Evolutionary conservation across 2,797 vertebrate species (phyloP), one percentile per base, ranked within the genome.

Genomic region (Lindbergichthys nudifrons): DNA sequence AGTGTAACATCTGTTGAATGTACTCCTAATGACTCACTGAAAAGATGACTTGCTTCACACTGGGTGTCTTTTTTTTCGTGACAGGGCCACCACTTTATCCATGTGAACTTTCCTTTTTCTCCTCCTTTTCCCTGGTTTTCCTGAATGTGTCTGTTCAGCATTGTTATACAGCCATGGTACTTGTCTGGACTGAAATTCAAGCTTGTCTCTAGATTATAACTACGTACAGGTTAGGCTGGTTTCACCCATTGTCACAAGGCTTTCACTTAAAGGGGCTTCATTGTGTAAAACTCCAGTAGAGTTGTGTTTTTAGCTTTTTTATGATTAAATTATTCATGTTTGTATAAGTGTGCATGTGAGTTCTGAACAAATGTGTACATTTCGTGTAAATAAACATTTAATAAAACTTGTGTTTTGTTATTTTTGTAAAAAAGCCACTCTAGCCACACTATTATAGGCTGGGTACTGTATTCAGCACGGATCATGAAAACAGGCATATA

Each of bases 241-340:
- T 85, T 26, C 65, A 86, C 18, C 64, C 23, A 69, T 75, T 83
- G 47, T 75, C 65, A 63, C 11, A 18, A 65, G 53, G 73, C 80
- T 81, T 82, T 47, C 32, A 73, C 32, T 53, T 47, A 30, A 42
- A 60, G 58, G 83, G 68, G 71, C 68, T 88, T 70, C 46, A 69
- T 73, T 88, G 52, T 90, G 84, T 91, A 70, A 82, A 90, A 91
- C 89, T 92, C 86, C 90, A 89, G 52, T 53, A 57, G 76, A 78
- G 21, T 72, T 70, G 19, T 77, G 70, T 79, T 75, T 63, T 39
- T 67, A 47, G 12, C 26, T 71, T 65, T 77, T 85, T 87, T 75
- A 82, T 86, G 42, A 80, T 85, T 93, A 93, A 94, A 87, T 93
- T 94, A 93, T 93, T 93, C 30, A 8, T 67, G 73, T 86, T 88